Percentiles rank a stretch among this genome's conserved stretches.
Conservation (phyloP, 1,140 invertebrate genomes). For the Phymastichus coffea region DNA sequence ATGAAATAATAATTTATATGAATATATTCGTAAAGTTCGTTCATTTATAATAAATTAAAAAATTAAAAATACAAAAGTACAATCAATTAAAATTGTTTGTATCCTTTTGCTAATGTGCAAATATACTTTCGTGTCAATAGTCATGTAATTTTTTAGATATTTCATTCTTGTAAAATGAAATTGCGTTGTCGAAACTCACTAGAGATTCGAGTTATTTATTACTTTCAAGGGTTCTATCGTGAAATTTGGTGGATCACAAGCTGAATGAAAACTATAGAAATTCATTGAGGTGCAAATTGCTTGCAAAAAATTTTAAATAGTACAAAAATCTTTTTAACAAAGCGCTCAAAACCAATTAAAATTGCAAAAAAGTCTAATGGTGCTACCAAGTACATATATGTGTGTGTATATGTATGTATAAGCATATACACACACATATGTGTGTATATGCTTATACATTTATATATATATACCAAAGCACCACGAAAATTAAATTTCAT, state of each 20-base stretch:
- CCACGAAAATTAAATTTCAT: slow-evolving; percentile 32
- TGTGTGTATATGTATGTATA: too few species aligned
- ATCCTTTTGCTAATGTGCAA: slow-evolving; percentile 2
- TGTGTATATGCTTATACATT: too few species aligned
- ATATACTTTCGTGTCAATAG: slow-evolving; percentile 5
- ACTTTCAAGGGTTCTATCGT: slow-evolving; percentile 8
- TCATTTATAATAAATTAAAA: not conserved
- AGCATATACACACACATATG: too few species aligned
- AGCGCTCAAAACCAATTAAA: slow-evolving; percentile 15
- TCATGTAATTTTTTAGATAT: slow-evolving; percentile 6
- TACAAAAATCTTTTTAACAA: slow-evolving; percentile 34
- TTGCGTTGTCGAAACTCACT: slow-evolving; percentile 5
- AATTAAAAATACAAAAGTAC: not conserved
- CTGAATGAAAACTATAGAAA: slow-evolving; percentile 5
- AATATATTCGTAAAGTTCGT: not conserved
- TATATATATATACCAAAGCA: slow-evolving; percentile 42
- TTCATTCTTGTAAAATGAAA: slow-evolving; percentile 13
- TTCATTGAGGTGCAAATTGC: slow-evolving; percentile 6
- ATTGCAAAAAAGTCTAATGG: slow-evolving; percentile 36
- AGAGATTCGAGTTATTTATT: slow-evolving; percentile 23
- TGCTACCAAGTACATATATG: too few species aligned
- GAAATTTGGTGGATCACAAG: not conserved
- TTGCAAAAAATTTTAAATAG: slow-evolving; percentile 33
- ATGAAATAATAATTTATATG: not conserved
- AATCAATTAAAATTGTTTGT: not conserved